Conservation (phyloP, 2,113 vertebrate genomes). For the Pomatostomus ruficeps region DNA sequence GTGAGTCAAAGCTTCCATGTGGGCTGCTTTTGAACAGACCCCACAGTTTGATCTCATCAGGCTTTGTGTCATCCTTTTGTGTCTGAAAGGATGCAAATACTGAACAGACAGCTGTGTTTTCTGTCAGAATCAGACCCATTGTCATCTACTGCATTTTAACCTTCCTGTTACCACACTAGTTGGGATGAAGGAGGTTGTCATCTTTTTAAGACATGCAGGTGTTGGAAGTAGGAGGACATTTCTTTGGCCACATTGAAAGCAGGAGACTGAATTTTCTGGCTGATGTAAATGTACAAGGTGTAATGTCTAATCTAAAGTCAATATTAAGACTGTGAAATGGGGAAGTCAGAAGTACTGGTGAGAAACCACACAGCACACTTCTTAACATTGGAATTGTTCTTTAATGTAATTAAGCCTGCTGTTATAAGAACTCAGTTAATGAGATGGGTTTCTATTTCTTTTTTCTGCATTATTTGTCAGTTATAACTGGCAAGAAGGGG, state of each 20-base stretch:
- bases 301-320: not conserved
- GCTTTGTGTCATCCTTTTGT: not conserved
- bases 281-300: not conserved
- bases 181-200: not conserved
- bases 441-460: not conserved
- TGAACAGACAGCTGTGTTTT: not conserved
- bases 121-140: not conserved
- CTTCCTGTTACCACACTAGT: not conserved
- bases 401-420: not conserved
- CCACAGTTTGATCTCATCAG: not conserved
- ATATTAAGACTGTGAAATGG: not conserved
- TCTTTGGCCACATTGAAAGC: not conserved
- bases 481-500: not conserved
- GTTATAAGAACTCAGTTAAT: not conserved
- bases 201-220: not conserved
- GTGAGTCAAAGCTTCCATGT: fast-evolving
- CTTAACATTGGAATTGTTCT: not conserved
- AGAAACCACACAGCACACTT: not conserved
- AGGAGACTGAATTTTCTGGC: not conserved
- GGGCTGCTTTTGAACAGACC: not conserved
- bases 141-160: not conserved
- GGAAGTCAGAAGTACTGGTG: not conserved
- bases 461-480: not conserved
- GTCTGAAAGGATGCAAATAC: not conserved
- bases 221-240: not conserved